These are phyloP conservation scores for Aphaenogaster ashmeadi DNA, from an alignment of 1,140 invertebrate species.

Conservation along the genomic window DNA sequence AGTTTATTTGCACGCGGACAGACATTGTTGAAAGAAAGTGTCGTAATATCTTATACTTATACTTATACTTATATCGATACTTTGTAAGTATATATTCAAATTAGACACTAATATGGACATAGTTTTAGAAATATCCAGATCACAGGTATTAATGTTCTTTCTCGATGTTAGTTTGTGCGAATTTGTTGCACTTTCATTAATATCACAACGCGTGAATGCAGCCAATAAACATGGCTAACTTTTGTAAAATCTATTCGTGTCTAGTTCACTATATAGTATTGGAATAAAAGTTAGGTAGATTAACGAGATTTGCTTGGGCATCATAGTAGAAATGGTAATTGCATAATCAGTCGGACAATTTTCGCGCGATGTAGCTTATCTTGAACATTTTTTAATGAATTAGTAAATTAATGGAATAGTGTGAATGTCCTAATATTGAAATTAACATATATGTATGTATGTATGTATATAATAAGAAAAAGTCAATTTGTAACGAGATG, in stretches of 20 bases:
- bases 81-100: not conserved
- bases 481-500: no score
- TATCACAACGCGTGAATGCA: no score
- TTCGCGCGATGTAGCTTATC: no score
- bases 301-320: constrained; percentile 25
- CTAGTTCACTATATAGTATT: not conserved
- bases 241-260: not conserved
- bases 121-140: not conserved
- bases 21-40: no score
- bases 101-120: not conserved
- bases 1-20: no score
- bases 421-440: no score
- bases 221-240: not conserved
- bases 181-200: not conserved
- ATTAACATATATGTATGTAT: no score
- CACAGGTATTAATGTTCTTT: not conserved
- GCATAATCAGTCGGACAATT: constrained; percentile 40
- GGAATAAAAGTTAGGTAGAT: constrained; percentile 9
- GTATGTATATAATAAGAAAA: no score
- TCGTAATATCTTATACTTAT: no score
- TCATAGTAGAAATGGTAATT: constrained; percentile 38
- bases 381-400: no score
- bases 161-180: not conserved
- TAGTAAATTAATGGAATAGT: no score
- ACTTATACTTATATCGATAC: not conserved